Percentiles rank a stretch among this genome's conserved stretches.
These are phyloP conservation scores for Apostichopus japonicus DNA, from an alignment of 35 echinoderm and acorn worm species.

Conservation along the genomic window DNA sequence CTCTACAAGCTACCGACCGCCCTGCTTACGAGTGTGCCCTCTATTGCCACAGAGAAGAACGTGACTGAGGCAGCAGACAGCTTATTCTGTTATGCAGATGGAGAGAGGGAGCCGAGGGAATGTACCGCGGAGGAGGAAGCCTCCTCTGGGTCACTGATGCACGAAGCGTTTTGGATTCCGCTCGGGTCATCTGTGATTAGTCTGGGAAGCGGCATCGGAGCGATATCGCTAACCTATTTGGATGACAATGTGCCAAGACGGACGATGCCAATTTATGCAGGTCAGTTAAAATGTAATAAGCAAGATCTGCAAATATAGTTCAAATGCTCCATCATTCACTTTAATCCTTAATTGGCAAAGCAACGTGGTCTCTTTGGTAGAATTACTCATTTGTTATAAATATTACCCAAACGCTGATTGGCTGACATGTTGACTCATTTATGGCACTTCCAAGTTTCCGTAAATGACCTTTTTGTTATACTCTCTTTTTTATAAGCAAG, in stretches of 20 bases:
- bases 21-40: conserved; percentile 27
- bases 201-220: conserved; percentile 54
- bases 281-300: conserved; percentile 14
- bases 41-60: neutral
- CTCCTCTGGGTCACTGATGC: conserved; percentile 56
- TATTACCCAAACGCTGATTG: too few relatives aligned
- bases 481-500: too few relatives aligned
- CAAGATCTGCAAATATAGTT: too few relatives aligned
- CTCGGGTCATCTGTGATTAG: conserved; percentile 67
- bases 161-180: conserved; percentile 66
- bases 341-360: too few relatives aligned
- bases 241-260: conserved; percentile 75
- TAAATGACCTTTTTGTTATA: too few relatives aligned
- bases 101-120: neutral
- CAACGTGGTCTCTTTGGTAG: too few relatives aligned
- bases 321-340: too few relatives aligned
- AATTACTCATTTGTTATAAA: too few relatives aligned
- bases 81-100: neutral
- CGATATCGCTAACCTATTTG: conserved; percentile 79
- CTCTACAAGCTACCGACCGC: conserved; percentile 63
- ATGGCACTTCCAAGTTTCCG: too few relatives aligned
- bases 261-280: conserved; percentile 72
- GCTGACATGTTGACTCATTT: too few relatives aligned
- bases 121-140: conserved; percentile 63
- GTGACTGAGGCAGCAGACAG: neutral